phyloP scores from a whole-genome alignment of 2,113 vertebrate species.

The Cavia aperea region DNA sequence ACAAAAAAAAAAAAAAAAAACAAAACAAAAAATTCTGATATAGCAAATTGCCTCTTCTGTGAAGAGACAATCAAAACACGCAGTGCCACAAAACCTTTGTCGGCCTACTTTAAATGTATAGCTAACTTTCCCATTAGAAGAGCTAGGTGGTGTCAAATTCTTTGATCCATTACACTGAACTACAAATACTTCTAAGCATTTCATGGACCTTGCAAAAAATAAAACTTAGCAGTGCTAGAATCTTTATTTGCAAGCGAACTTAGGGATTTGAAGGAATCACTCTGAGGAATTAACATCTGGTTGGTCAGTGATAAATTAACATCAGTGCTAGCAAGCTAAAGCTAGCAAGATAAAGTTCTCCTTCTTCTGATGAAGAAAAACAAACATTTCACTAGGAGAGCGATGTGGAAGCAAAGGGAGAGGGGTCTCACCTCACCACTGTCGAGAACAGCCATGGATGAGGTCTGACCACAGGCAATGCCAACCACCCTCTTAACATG shows the following conservation, averaged over 20 bases:
- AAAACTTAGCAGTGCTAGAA: background rate
- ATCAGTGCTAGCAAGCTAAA: background rate
- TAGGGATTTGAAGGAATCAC: slow-evolving; percentile 7
- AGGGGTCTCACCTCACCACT: slow-evolving; percentile 88
- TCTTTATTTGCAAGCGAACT: background rate
- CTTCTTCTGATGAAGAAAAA: background rate
- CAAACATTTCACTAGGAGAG: background rate
- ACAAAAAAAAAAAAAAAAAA: background rate
- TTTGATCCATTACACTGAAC: background rate
- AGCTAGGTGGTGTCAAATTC: background rate
- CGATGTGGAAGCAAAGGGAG: background rate
- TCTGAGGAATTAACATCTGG: background rate
- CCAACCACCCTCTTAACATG: slow-evolving; percentile 86
- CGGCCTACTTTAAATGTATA: background rate
- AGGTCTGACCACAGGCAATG: slow-evolving; percentile 93
- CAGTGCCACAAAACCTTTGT: background rate
- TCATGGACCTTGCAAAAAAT: background rate
- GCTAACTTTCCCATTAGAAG: background rate
- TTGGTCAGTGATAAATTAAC: background rate
- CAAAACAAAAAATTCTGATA: background rate
- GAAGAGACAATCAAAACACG: background rate
- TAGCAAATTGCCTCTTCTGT: slow-evolving; percentile 2
- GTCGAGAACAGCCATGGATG: slow-evolving; percentile 91
- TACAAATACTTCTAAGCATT: background rate
- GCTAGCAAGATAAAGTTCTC: background rate